Evolutionary conservation across 1,140 invertebrate species (phyloP).

Genomic region (Bombus affinis): DNA sequence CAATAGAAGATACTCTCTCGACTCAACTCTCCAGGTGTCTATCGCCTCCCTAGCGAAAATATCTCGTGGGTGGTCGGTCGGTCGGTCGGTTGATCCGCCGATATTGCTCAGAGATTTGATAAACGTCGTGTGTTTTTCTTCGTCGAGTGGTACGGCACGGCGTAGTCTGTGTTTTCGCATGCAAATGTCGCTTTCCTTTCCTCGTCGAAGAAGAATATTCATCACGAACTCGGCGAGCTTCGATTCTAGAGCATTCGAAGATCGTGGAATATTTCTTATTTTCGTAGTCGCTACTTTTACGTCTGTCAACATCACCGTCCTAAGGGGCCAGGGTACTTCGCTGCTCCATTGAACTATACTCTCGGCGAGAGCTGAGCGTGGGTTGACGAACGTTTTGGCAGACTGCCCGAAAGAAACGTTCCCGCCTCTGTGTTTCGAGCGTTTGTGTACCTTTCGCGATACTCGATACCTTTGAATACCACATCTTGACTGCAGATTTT

Average conservation of each 20-base stretch:
- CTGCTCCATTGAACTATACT: neutral
- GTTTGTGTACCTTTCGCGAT: neutral
- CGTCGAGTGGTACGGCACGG: too few species aligned
- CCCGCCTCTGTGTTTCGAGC: too few species aligned
- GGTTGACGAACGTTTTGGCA: conserved; percentile 13
- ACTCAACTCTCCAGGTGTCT: neutral
- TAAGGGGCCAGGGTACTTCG: neutral
- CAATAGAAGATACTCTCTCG: conserved; percentile 10
- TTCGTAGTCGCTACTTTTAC: neutral
- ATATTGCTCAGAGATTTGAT: conserved; percentile 1
- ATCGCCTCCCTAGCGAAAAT: neutral
- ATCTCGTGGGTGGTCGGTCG: conserved; percentile 20
- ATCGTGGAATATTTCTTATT: neutral
- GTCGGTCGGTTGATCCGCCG: conserved; percentile 16
- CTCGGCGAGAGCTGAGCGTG: neutral
- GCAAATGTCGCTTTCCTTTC: conserved; percentile 1
- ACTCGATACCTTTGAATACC: neutral
- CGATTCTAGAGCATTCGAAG: too few species aligned
- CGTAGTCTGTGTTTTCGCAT: conserved; percentile 12
- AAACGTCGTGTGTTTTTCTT: neutral
- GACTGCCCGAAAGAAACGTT: neutral
- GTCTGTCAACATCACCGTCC: neutral
- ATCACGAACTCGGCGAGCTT: neutral
- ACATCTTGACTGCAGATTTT: neutral
- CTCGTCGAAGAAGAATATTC: too few species aligned